A percentile compares a stretch with the other conserved stretches of the same genome.
phyloP scores from a whole-genome alignment of 1,140 invertebrate species.

The Lepidurus apus region DNA sequence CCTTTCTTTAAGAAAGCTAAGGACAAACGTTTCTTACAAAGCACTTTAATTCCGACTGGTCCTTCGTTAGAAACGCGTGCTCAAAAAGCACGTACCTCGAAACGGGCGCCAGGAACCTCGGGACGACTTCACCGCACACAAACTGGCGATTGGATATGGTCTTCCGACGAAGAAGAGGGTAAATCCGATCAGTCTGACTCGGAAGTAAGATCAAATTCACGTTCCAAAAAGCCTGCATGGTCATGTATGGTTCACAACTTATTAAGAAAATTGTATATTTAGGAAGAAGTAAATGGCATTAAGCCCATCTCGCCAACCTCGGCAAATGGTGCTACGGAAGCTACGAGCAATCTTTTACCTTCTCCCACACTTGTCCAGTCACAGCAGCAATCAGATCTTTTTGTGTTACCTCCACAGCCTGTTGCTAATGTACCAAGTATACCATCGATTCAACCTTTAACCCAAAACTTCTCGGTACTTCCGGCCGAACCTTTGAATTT shows the following conservation, averaged over 20 bases:
- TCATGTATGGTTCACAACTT: not conserved
- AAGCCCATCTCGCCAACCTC: not conserved
- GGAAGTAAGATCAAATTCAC: conserved; percentile 11
- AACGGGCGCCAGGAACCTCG: conserved; percentile 66
- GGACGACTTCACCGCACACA: conserved; percentile 87
- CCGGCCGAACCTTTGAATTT: conserved; percentile 56
- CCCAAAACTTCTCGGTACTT: conserved; percentile 30
- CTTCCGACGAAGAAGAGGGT: conserved; percentile 72
- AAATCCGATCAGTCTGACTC: conserved; percentile 46
- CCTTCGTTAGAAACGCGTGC: conserved; percentile 37
- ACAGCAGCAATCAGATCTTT: not conserved
- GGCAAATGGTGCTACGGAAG: not conserved
- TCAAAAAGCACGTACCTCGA: conserved; percentile 38
- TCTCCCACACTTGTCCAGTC: not conserved
- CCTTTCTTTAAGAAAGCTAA: conserved; percentile 99
- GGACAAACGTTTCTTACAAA: conserved; percentile 89
- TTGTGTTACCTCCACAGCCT: not conserved
- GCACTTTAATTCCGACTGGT: conserved; percentile 67
- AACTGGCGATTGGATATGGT: conserved; percentile 98
- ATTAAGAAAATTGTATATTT: not conserved
- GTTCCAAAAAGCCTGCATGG: not conserved
- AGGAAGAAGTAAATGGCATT: not conserved
- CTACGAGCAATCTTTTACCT: not conserved
- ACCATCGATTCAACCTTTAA: conserved; percentile 27
- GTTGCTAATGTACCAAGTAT: not conserved